Conservation (phyloP, 2,113 vertebrate species). For the Tragulus kanchil region DNA sequence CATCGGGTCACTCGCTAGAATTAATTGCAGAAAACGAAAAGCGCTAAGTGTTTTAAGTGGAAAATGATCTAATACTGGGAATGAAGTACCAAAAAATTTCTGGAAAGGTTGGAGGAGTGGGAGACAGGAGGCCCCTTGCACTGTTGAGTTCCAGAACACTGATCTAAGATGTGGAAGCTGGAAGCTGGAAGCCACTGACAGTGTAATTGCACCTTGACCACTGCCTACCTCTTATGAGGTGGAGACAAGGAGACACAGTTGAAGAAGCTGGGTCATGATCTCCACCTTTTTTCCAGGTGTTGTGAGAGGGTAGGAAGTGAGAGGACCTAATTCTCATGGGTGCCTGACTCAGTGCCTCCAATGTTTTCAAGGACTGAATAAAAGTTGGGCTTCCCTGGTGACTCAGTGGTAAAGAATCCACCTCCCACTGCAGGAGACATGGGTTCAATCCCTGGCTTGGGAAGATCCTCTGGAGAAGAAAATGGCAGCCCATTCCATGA, state of each 20-base stretch:
- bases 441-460: background rate
- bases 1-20: background rate
- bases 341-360: background rate
- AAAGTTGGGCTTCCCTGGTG: background rate
- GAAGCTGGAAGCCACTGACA: background rate
- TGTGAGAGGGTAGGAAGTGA: too few relatives aligned
- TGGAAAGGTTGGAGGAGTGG: background rate
- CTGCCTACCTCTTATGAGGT: background rate
- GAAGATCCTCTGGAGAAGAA: background rate
- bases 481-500: background rate
- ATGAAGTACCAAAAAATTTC: background rate
- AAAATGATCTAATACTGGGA: background rate
- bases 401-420: background rate
- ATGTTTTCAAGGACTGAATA: background rate
- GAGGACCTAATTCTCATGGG: background rate
- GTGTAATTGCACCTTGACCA: background rate
- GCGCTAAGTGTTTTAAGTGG: background rate
- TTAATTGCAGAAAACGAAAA: background rate
- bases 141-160: background rate
- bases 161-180: background rate
- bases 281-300: background rate
- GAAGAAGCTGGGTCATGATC: too few relatives aligned
- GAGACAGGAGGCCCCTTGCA: background rate
- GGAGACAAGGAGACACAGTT: background rate
- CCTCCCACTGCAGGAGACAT: background rate